Percentiles rank a stretch among this genome's conserved stretches.
phyloP scores from a whole-genome alignment of 2,797 vertebrate species.

The Microctenopoma lineatum region DNA sequence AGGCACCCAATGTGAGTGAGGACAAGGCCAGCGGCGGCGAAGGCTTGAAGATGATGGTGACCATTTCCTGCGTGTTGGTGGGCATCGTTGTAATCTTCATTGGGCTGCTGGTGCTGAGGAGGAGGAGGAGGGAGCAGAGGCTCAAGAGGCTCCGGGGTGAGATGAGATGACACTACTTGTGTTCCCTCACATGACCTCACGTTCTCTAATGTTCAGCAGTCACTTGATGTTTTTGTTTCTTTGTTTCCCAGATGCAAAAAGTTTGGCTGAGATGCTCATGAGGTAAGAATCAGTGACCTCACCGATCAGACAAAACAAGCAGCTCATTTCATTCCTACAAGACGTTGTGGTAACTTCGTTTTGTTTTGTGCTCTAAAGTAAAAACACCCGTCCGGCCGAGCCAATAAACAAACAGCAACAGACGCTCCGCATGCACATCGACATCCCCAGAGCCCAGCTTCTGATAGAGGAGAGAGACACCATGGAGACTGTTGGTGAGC shows the following conservation, averaged over 20 bases:
- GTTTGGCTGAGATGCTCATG: conserved; percentile 99
- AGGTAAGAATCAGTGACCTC: conserved; percentile 85
- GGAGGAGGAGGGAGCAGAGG: conserved; percentile 94
- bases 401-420: conserved; percentile 97
- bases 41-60: conserved; percentile 98
- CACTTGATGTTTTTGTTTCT: conserved; percentile 31
- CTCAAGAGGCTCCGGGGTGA: conserved; percentile 96
- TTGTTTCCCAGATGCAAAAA: conserved; percentile 94
- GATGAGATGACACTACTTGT: conserved; percentile 48
- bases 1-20: conserved; percentile 90
- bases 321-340: neutral
- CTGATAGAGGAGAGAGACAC: conserved; percentile 98
- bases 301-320: neutral
- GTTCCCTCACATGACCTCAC: neutral
- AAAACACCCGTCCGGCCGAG: conserved; percentile 97
- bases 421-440: conserved; percentile 97
- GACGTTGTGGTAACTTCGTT: neutral
- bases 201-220: neutral
- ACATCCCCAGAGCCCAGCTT: conserved; percentile 96
- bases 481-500: conserved; percentile 96
- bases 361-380: conserved; percentile 82
- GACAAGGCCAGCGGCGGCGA: conserved; percentile 88
- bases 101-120: conserved; percentile 90
- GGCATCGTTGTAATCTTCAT: conserved; percentile 91
- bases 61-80: conserved; percentile 94